Evolutionary conservation across 2,113 vertebrate species (phyloP), one percentile per base, ranked within the genome.

Genomic region (Anas platyrhynchos): DNA sequence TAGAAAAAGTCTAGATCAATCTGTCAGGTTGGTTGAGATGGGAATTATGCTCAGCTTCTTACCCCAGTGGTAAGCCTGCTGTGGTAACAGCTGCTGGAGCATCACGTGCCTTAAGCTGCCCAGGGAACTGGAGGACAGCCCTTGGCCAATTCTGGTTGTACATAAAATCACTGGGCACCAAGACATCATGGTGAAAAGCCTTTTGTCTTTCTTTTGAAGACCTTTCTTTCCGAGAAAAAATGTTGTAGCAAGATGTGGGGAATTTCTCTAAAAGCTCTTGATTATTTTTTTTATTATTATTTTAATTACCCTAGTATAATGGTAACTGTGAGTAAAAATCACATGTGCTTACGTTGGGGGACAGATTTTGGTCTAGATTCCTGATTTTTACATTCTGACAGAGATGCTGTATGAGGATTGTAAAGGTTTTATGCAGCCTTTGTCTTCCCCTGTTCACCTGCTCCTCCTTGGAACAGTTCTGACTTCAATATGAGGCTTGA

Each of bases 1-100:
- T 34, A 78, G 66, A 25, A 65, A 11, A 74, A n/a, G 50, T 18
- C 16, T 86, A 16, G 78, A 63, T 34, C 16, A 58, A 15, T 15
- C 56, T 65, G 29, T 52, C 9, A 27, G 26, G 15, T 41, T 55
- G 59, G 6, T 12, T 74, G 44, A 59, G 12, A 48, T 27, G 31
- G 34, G 15, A 25, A 36, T 95, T 79, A 16, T 5, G 9, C 4
- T 34, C 44, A 58, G 2, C 16, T 52, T 52, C 23, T 11, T 20
- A 16, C 2, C 8, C 7, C 14, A 0, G 0, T n/a, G 66, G 22
- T 12, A 31, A 61, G 41, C 18, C 38, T 43, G 2, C 17, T 48
- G 0, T 12, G 11, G 44, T 17, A 41, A 14, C 23, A 52, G 6
- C 41, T 46, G 4, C 66, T 59, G 63, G 31, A 48, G 62, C 43